Evolutionary conservation across 1,140 invertebrate genomes (phyloP).

Genomic region (Lutraria rhynchaena): DNA sequence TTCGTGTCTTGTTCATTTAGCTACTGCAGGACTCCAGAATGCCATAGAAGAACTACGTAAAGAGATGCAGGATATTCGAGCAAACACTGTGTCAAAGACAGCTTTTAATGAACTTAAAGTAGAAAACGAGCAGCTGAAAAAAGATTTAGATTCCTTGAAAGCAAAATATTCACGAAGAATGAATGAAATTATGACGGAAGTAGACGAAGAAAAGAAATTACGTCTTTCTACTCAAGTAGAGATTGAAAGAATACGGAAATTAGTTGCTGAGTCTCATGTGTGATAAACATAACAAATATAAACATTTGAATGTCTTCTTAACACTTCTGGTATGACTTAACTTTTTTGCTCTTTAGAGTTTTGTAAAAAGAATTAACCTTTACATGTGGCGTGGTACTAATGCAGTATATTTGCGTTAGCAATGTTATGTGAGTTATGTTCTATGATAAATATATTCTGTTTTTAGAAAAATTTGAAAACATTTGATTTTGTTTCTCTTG

Average conservation of each 20-base stretch:
- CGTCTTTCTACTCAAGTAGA: slow-evolving; percentile 81
- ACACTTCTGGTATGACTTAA: too few species aligned
- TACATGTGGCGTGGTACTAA: too few species aligned
- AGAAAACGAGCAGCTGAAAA: slow-evolving; percentile 74
- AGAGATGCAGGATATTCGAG: slow-evolving; percentile 71
- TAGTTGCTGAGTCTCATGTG: slow-evolving; percentile 76
- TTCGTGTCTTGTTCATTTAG: slow-evolving; percentile 55
- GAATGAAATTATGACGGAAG: slow-evolving; percentile 78
- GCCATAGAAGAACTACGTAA: slow-evolving; percentile 74
- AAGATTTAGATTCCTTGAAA: slow-evolving; percentile 74
- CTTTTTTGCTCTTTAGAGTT: too few species aligned
- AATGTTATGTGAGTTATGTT: too few species aligned
- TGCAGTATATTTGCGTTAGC: too few species aligned
- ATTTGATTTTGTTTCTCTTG: too few species aligned
- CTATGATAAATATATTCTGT: too few species aligned
- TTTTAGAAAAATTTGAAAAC: too few species aligned
- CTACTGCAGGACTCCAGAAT: slow-evolving; percentile 55
- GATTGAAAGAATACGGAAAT: slow-evolving; percentile 80
- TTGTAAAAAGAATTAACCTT: too few species aligned
- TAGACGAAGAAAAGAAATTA: slow-evolving; percentile 82
- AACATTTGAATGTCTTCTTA: too few species aligned
- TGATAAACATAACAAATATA: too few species aligned
- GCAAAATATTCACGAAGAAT: slow-evolving; percentile 74
- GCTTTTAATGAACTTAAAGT: slow-evolving; percentile 74
- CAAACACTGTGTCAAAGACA: slow-evolving; percentile 73